A percentile compares a stretch with the other conserved stretches of the same genome.
phyloP scores from a whole-genome alignment of 1,140 invertebrate species.

The Musca vetustissima region DNA sequence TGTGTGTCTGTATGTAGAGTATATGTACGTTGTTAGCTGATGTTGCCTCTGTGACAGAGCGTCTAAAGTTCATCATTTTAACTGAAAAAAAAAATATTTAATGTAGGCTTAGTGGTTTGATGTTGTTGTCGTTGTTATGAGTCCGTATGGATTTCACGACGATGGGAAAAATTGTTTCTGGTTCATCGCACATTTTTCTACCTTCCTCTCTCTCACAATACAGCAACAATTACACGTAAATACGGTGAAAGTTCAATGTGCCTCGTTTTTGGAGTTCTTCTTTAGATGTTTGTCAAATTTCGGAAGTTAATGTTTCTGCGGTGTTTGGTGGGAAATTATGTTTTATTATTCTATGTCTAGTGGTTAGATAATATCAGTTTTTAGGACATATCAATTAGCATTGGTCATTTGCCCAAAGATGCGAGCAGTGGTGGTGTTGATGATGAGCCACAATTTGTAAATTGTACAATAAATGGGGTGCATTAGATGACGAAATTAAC shows the following conservation, averaged over 20 bases:
- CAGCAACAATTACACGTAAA: background rate
- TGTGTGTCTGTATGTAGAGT: too few species aligned
- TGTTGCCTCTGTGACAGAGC: background rate
- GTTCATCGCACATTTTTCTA: background rate
- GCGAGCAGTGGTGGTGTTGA: too few species aligned
- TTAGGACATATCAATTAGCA: too few species aligned
- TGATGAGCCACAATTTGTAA: too few species aligned
- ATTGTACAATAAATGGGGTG: too few species aligned
- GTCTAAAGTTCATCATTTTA: slow-evolving; percentile 20
- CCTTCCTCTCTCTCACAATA: background rate
- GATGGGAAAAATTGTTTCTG: background rate
- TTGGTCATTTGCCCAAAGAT: too few species aligned
- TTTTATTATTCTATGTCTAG: too few species aligned
- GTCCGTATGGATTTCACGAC: background rate
- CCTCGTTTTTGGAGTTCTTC: background rate
- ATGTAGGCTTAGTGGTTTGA: slow-evolving; percentile 1
- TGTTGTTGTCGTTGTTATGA: background rate
- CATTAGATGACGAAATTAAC: too few species aligned
- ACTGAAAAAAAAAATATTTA: background rate
- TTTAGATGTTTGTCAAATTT: background rate
- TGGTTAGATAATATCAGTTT: too few species aligned
- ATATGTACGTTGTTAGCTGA: background rate
- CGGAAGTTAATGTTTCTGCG: background rate
- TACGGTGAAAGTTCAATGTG: slow-evolving; percentile 14
- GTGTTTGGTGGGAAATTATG: background rate